phyloP scores from a whole-genome alignment of 2,888 invertebrate genomes.

The Diloba caeruleocephala region DNA sequence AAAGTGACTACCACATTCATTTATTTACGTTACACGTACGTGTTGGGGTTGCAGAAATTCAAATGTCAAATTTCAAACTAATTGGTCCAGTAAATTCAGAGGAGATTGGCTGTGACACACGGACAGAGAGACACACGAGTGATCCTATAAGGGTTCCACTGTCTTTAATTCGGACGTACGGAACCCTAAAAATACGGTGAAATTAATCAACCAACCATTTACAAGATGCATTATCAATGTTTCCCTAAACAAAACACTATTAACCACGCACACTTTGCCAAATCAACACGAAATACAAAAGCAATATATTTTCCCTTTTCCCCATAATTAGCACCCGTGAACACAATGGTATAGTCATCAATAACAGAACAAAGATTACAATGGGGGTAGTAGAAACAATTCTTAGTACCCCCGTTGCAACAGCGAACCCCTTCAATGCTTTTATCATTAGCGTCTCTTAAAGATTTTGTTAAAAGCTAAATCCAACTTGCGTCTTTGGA shows the following conservation, averaged over 20 bases:
- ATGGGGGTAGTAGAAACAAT: slow-evolving; percentile 11
- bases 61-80: too few relatives aligned
- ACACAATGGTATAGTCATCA: slow-evolving; percentile 32
- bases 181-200: too few relatives aligned
- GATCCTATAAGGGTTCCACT: too few relatives aligned
- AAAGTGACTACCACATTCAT: too few relatives aligned
- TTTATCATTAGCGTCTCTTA: slow-evolving; percentile 30
- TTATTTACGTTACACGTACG: too few relatives aligned
- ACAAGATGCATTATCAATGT: not conserved
- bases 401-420: slow-evolving; percentile 2
- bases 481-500: slow-evolving; percentile 16
- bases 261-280: not conserved
- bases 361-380: slow-evolving; percentile 34
- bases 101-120: too few relatives aligned
- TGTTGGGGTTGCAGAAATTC: too few relatives aligned
- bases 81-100: too few relatives aligned
- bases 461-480: slow-evolving; percentile 30
- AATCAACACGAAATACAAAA: slow-evolving; percentile 5
- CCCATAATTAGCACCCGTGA: slow-evolving; percentile 22
- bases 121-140: too few relatives aligned
- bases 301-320: slow-evolving; percentile 5
- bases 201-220: not conserved
- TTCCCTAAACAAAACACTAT: not conserved
- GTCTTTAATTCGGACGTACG: too few relatives aligned
- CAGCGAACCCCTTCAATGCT: slow-evolving; percentile 18